A percentile compares a stretch with the other conserved stretches of the same genome.
These are phyloP conservation scores for Prionailurus viverrinus DNA, from an alignment of 2,113 vertebrate species.

Conservation along the genomic window DNA sequence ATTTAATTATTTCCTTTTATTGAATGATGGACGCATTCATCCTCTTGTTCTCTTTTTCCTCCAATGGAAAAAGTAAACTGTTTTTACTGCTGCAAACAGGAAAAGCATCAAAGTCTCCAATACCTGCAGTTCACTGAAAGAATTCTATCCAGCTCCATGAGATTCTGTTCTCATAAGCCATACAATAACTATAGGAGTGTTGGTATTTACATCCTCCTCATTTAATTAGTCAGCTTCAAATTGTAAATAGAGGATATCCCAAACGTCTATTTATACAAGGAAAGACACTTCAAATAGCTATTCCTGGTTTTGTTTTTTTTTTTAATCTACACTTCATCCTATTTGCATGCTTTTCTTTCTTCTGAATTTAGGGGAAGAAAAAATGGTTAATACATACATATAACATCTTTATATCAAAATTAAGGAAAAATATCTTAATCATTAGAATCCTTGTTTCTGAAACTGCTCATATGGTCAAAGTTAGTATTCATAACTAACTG, in stretches of 20 bases:
- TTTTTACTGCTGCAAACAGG: background rate
- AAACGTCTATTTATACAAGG: background rate
- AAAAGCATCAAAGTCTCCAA: background rate
- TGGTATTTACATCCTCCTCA: background rate
- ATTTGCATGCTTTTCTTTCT: background rate
- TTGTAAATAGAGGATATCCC: background rate
- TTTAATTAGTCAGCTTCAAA: conserved; percentile 3
- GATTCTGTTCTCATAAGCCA: background rate
- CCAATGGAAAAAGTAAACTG: background rate
- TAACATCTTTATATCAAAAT: background rate
- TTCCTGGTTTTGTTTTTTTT: background rate
- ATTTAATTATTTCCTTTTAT: conserved; percentile 15
- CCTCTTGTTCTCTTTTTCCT: background rate
- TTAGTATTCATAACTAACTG: background rate
- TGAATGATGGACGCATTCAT: background rate
- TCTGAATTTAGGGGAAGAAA: background rate
- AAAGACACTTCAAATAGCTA: background rate
- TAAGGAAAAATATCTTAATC: background rate
- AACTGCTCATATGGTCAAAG: background rate
- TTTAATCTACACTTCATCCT: background rate
- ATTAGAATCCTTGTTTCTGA: background rate
- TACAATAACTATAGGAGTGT: background rate
- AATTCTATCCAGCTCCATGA: background rate
- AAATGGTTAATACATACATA: background rate
- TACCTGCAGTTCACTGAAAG: background rate